Conservation (phyloP, 1,140 invertebrate genomes). For the Zaprionus lachaisei region DNA sequence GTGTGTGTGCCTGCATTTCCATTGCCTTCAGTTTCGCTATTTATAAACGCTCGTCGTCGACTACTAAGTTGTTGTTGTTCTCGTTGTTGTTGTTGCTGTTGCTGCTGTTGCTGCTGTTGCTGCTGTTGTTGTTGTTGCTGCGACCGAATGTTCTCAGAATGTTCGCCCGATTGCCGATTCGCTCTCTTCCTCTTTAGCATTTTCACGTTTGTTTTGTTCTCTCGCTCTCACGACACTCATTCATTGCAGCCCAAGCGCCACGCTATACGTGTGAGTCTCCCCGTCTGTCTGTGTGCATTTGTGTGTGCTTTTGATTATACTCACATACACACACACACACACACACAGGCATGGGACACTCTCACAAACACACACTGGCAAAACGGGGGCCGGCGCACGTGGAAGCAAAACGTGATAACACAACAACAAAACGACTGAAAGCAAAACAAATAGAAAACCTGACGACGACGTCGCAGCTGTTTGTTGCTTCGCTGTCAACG, state of each 20-base stretch:
- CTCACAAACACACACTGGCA: slow-evolving; percentile 30
- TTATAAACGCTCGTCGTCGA: slow-evolving; percentile 54
- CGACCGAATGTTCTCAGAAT: slow-evolving; percentile 25
- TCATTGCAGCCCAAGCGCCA: slow-evolving; percentile 61
- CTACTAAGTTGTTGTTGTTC: slow-evolving; percentile 1
- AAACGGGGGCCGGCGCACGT: slow-evolving; percentile 69
- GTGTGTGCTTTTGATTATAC: slow-evolving; percentile 24
- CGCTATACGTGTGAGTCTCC: not conserved
- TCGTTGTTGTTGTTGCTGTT: slow-evolving; percentile 15
- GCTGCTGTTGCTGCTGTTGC: not conserved
- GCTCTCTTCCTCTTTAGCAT: slow-evolving; percentile 36
- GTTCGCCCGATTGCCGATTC: slow-evolving; percentile 1
- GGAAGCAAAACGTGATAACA: slow-evolving; percentile 82
- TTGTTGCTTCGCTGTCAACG: slow-evolving; percentile 29
- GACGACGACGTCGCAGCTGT: slow-evolving; percentile 53
- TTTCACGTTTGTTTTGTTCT: slow-evolving; percentile 57
- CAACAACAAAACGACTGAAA: slow-evolving; percentile 74
- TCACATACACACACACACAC: slow-evolving; percentile 18
- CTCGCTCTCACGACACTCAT: slow-evolving; percentile 50
- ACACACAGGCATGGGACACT: slow-evolving; percentile 15
- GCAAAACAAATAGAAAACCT: slow-evolving; percentile 83
- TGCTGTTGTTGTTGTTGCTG: slow-evolving; percentile 14
- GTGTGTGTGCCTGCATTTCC: slow-evolving; percentile 36
- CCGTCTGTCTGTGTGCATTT: slow-evolving; percentile 10
- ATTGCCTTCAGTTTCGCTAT: slow-evolving; percentile 63